Percentiles rank a stretch among this genome's conserved stretches.
phyloP scores from a whole-genome alignment of 2,888 invertebrate species.

The Orthosia gracilis region DNA sequence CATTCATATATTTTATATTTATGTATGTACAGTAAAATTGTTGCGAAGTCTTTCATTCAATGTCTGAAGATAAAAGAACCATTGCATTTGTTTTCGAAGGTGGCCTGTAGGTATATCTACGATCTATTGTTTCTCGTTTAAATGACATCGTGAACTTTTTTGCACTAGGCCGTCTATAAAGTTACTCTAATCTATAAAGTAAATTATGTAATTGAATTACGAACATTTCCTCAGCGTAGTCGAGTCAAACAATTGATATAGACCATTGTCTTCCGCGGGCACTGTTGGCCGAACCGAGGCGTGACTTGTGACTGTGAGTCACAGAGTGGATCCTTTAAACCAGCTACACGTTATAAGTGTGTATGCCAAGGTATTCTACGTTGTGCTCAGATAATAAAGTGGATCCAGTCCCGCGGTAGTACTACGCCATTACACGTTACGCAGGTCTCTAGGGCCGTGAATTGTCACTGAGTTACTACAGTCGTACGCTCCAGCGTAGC shows the following conservation, averaged over 20 bases:
- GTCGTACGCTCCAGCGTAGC: constrained; percentile 2
- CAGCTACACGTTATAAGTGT: constrained; percentile 54
- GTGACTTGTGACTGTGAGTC: constrained; percentile 60
- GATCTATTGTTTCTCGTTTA: not conserved
- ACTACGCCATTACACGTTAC: constrained; percentile 63
- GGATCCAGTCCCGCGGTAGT: constrained; percentile 63
- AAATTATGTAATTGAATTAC: constrained; percentile 57
- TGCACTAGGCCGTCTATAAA: not conserved
- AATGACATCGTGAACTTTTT: not conserved
- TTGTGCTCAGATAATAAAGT: constrained; percentile 59
- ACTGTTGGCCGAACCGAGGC: constrained; percentile 52
- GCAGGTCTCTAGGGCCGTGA: constrained; percentile 58
- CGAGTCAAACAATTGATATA: constrained; percentile 63
- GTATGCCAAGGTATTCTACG: constrained; percentile 68
- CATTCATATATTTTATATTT: not conserved
- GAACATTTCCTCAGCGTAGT: constrained; percentile 47
- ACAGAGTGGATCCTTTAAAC: constrained; percentile 61
- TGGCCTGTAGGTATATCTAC: not conserved
- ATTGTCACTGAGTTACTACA: constrained; percentile 48
- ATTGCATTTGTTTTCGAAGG: not conserved
- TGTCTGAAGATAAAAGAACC: not conserved
- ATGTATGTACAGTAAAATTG: not conserved
- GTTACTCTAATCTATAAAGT: constrained; percentile 7
- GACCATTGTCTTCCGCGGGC: constrained; percentile 58
- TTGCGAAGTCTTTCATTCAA: not conserved